A percentile compares a stretch with the other conserved stretches of the same genome.
Conservation (phyloP, 2,888 invertebrate species). For the Colletes collaris region DNA sequence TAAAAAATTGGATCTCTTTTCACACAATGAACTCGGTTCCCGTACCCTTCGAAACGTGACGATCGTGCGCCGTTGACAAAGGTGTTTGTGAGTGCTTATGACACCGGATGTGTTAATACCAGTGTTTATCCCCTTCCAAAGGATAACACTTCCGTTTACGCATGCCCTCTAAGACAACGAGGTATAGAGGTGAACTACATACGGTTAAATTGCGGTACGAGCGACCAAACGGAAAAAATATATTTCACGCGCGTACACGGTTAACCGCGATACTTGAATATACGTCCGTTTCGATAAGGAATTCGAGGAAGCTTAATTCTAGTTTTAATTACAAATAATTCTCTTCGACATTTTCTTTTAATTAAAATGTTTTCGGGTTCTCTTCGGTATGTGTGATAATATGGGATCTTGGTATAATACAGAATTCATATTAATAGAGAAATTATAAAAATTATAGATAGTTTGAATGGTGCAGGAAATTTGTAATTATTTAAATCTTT, state of each 20-base stretch:
- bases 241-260: constrained; percentile 10
- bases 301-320: too few species aligned
- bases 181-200: constrained; percentile 29
- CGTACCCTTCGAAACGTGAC: constrained; percentile 1
- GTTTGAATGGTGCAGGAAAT: too few species aligned
- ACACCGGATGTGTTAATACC: constrained; percentile 48
- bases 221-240: constrained; percentile 18
- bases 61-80: neutral
- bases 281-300: constrained; percentile 1
- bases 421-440: too few species aligned
- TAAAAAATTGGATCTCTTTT: too few species aligned
- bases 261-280: constrained; percentile 22
- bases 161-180: constrained; percentile 11
- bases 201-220: constrained; percentile 23
- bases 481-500: neutral
- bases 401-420: too few species aligned
- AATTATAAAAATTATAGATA: too few species aligned
- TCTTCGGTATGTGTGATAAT: too few species aligned
- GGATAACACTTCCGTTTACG: constrained; percentile 40
- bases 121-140: constrained; percentile 52
- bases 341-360: too few species aligned
- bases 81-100: neutral
- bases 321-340: too few species aligned
- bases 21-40: neutral
- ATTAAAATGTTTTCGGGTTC: too few species aligned